Evolutionary conservation across 1,140 invertebrate species (phyloP), one percentile per base, ranked within the genome.

Genomic region (Ruditapes philippinarum): DNA sequence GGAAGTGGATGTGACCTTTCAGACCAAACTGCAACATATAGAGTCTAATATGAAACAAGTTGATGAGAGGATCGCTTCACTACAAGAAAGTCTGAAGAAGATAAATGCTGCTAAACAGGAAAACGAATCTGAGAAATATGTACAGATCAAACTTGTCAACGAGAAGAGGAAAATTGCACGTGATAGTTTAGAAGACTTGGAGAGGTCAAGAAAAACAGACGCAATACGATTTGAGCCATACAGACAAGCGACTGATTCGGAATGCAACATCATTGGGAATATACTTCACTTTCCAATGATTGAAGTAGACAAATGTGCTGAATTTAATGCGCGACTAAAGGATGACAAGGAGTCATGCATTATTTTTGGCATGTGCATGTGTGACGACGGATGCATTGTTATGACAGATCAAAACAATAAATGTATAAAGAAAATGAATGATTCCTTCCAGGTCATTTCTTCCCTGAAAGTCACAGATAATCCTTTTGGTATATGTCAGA

Each of bases 331-430:
- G 19, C 2, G 12, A 68, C 25, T 14, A 31, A 28, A 9, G 4
- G 5, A 11, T 7, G 28, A 68, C 19, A 33, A 36, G 11, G n/a
- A 3, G 11, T 9, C 12, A 4, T 33, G 33, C n/a, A 31, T 4
- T 19, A 68, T 68, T 2, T 31, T 5, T 9, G 33, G 7, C 12
- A 68, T 68, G n/a, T 68, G 28, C 28, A 5, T 36, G 2, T 68
- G 25, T 31, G 11, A 5, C 9, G 25, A 68, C 4, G 62, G 62
- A 9, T 2, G 19, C 19, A 31, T 68, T 1, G 28, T 68, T 31
- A 68, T 68, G n/a, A 33, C 62, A 7, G 62, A 68, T 68, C 19
- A 33, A n/a, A 68, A 68, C 62, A 68, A 68, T 28, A 33, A 68
- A 9, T 19, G 62, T 2, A 11, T 68, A 11, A 68, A 68, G 62